Conservation (phyloP, 1,140 invertebrate genomes). For the Anastatus disparis region DNA sequence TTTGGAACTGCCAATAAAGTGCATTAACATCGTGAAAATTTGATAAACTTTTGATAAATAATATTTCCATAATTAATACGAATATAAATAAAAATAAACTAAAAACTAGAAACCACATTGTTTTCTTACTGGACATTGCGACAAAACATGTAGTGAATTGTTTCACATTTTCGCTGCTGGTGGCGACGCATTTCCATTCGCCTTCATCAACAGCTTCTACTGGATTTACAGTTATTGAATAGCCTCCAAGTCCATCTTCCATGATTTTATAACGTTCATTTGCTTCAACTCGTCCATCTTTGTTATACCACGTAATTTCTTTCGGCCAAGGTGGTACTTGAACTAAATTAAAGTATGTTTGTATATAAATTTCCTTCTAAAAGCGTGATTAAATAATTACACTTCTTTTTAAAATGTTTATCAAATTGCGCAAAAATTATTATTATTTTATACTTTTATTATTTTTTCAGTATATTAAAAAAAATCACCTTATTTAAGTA, state of each 20-base stretch:
- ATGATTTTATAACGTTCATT: constrained; percentile 75
- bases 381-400: too few species aligned
- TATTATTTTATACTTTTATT: too few species aligned
- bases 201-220: constrained; percentile 84
- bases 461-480: too few species aligned
- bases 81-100: constrained; percentile 20
- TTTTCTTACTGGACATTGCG: constrained; percentile 75
- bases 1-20: constrained; percentile 77
- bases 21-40: constrained; percentile 13
- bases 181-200: constrained; percentile 89
- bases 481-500: too few species aligned
- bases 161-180: constrained; percentile 76
- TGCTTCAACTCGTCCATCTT: constrained; percentile 77
- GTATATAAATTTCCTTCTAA: too few species aligned
- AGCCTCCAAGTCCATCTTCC: constrained; percentile 83
- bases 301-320: constrained; percentile 85
- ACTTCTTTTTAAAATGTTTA: too few species aligned
- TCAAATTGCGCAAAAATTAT: too few species aligned
- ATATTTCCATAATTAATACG: neutral
- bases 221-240: constrained; percentile 77
- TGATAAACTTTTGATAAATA: constrained; percentile 19
- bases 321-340: constrained; percentile 85
- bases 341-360: constrained; percentile 70
- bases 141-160: constrained; percentile 78
- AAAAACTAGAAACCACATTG: neutral